phyloP scores from a whole-genome alignment of 92 coral and sea anemone genomes.

The Ricordea florida region DNA sequence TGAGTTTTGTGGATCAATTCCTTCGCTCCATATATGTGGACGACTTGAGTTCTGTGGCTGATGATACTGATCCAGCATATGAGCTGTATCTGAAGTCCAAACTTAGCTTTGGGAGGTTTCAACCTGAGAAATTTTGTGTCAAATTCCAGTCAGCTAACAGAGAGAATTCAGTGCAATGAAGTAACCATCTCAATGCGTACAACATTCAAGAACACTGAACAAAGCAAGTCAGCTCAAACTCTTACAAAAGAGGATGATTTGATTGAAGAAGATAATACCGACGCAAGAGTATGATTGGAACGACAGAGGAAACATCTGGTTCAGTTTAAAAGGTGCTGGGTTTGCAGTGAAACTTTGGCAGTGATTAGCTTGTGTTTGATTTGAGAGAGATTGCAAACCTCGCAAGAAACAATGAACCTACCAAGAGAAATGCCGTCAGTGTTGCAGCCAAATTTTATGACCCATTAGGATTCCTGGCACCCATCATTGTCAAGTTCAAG shows the following conservation, averaged over 20 bases:
- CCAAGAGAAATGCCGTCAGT: conserved; percentile 26
- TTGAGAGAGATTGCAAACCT: conserved; percentile 9
- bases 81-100: conserved; percentile 48
- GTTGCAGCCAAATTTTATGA: conserved; percentile 48
- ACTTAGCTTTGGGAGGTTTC: conserved; percentile 48
- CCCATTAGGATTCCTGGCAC: conserved; percentile 54
- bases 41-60: conserved; percentile 30
- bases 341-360: conserved; percentile 22
- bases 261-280: neutral
- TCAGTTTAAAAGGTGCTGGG: conserved; percentile 40
- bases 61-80: conserved; percentile 22
- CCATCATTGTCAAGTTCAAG: conserved; percentile 45
- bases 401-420: conserved; percentile 13
- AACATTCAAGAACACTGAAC: neutral
- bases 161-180: conserved; percentile 19
- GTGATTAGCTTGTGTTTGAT: conserved; percentile 43
- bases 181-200: neutral
- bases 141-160: neutral
- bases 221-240: neutral
- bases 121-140: conserved; percentile 50
- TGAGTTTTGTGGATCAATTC: conserved; percentile 36
- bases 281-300: neutral
- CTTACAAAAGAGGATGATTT: neutral
- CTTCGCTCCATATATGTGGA: conserved; percentile 32
- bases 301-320: neutral